Evolutionary conservation across 2,888 invertebrate genomes (phyloP).

Genomic region (Entomobrya proxima): DNA sequence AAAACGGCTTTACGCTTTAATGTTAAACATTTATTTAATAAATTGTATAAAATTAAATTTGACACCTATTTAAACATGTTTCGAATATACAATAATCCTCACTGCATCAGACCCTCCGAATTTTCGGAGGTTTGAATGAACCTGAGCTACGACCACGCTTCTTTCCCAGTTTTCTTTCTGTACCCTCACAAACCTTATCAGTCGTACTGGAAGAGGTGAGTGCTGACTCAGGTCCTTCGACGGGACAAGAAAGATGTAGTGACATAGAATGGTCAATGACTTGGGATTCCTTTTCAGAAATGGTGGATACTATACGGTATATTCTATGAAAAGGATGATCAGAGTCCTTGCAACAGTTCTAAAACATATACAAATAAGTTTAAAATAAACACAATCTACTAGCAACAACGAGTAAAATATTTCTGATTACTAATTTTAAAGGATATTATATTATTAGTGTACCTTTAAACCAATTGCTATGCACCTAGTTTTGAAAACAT

Average conservation of each 20-base stretch:
- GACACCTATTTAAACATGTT: no score
- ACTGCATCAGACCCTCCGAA: constrained; percentile 26
- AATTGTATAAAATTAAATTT: no score
- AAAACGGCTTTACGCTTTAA: no score
- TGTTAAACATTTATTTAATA: no score
- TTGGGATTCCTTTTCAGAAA: background rate
- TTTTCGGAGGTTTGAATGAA: constrained; percentile 43
- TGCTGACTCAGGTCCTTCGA: background rate
- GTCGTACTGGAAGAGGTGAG: background rate
- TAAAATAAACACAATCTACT: background rate
- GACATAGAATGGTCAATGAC: background rate
- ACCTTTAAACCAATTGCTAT: constrained; percentile 75
- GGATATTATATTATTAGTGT: background rate
- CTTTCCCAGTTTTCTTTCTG: background rate
- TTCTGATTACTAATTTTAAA: no score
- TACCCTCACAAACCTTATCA: background rate
- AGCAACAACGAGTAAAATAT: no score
- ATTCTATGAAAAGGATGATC: constrained; percentile 48
- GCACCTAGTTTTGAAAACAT: constrained; percentile 68
- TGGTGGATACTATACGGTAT: background rate
- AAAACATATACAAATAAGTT: background rate
- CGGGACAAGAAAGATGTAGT: background rate
- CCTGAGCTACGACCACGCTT: background rate
- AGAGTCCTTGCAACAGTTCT: constrained; percentile 19
- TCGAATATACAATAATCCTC: background rate